Evolutionary conservation across 2,888 invertebrate species (phyloP).

Genomic region (Scaptomyza caliginosa): DNA sequence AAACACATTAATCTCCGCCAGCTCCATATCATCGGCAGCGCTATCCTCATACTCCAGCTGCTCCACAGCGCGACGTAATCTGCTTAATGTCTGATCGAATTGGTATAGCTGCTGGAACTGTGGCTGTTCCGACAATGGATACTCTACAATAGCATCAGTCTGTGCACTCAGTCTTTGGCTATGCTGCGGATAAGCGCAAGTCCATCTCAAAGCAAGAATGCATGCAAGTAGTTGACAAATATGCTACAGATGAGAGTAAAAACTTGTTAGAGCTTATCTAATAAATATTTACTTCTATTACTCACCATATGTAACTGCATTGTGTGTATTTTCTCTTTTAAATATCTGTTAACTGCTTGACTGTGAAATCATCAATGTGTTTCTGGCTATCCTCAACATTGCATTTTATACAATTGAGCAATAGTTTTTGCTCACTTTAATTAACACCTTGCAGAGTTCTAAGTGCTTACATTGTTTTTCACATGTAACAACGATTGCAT

Average conservation of each 20-base stretch:
- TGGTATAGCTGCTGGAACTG: slow-evolving; percentile 39
- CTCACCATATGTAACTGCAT: slow-evolving; percentile 48
- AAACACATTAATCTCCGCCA: slow-evolving; percentile 82
- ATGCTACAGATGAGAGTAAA: slow-evolving; percentile 17
- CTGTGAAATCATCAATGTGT: slow-evolving; percentile 44
- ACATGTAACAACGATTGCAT: slow-evolving; percentile 36
- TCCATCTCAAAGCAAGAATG: slow-evolving; percentile 23
- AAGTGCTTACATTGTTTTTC: slow-evolving; percentile 61
- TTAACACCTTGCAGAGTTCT: slow-evolving; percentile 60
- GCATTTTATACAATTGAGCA: slow-evolving; percentile 62
- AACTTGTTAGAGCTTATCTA: background rate
- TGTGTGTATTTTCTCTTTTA: slow-evolving; percentile 8
- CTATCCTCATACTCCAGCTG: slow-evolving; percentile 62
- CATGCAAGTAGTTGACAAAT: slow-evolving; percentile 39
- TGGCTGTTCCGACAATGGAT: slow-evolving; percentile 1
- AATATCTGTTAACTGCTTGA: slow-evolving; percentile 23
- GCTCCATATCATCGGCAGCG: slow-evolving; percentile 76
- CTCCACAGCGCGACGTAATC: slow-evolving; percentile 56
- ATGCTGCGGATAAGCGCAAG: slow-evolving; percentile 36
- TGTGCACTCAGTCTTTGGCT: slow-evolving; percentile 33
- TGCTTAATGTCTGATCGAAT: slow-evolving; percentile 41
- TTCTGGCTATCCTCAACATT: background rate
- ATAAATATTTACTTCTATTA: background rate
- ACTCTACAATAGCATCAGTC: slow-evolving; percentile 4
- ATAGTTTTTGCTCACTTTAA: slow-evolving; percentile 34